Evolutionary conservation across 2,797 vertebrate species (phyloP).

Genomic region (Phoebastria nigripes): DNA sequence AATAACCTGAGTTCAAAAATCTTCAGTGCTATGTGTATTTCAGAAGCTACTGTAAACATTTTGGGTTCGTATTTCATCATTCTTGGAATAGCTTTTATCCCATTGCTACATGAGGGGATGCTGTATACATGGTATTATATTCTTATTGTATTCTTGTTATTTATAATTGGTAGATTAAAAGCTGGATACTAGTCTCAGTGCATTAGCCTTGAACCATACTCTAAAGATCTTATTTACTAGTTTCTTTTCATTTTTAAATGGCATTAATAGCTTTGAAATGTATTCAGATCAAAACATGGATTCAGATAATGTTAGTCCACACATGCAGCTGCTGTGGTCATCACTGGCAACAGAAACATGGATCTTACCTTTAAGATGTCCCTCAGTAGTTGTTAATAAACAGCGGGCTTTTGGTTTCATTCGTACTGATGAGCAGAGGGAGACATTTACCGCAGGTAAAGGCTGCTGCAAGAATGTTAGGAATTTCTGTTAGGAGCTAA

Average conservation of each 20-base stretch:
- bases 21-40: background rate
- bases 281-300: background rate
- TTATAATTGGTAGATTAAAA: background rate
- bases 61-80: background rate
- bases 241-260: background rate
- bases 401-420: background rate
- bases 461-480: background rate
- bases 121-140: background rate
- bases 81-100: background rate
- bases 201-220: background rate
- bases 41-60: background rate
- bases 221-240: background rate
- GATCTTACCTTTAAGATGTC: background rate
- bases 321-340: background rate
- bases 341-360: background rate
- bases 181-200: background rate
- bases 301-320: background rate
- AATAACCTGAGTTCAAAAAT: background rate
- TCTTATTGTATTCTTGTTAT: background rate
- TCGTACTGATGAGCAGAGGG: background rate
- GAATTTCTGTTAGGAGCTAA: background rate
- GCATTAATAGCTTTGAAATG: background rate
- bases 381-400: background rate
- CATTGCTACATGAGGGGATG: background rate
- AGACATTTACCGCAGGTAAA: background rate